Evolutionary conservation across 1,140 invertebrate species (phyloP).

Genomic region (Calephelis virginiensis): DNA sequence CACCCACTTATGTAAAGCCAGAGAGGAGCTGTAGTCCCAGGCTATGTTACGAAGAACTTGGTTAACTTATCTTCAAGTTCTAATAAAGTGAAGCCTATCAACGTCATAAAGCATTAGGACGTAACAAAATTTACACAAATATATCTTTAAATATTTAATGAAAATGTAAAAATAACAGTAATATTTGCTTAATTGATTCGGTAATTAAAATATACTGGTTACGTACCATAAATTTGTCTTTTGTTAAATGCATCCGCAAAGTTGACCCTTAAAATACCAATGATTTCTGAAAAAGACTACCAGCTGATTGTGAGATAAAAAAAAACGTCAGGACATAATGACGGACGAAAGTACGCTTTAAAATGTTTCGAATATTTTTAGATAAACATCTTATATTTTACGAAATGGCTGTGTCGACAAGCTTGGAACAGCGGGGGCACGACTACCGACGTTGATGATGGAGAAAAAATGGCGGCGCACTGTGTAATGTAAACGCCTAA

Average conservation of each 20-base stretch:
- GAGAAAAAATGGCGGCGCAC: conserved; percentile 25
- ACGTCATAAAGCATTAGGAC: too few relatives aligned
- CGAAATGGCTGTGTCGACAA: conserved; percentile 25
- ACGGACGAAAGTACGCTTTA: not conserved
- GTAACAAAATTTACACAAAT: not conserved
- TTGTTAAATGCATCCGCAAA: not conserved
- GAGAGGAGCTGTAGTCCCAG: too few relatives aligned
- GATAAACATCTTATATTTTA: conserved; percentile 35
- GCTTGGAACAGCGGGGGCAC: conserved; percentile 33
- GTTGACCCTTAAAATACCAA: conserved; percentile 4
- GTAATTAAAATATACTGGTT: not conserved
- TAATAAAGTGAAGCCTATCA: too few relatives aligned
- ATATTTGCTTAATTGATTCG: too few relatives aligned
- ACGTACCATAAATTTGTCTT: not conserved
- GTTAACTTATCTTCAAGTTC: too few relatives aligned
- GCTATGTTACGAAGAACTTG: too few relatives aligned
- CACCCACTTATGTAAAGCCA: too few relatives aligned
- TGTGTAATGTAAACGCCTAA: conserved; percentile 37
- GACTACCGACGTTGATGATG: conserved; percentile 19
- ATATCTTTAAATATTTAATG: too few relatives aligned
- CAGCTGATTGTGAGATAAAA: not conserved
- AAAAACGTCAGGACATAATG: conserved; percentile 2
- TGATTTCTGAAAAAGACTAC: not conserved
- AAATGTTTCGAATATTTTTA: conserved; percentile 23
- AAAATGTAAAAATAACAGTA: too few relatives aligned